These are phyloP conservation scores for Scartelaos histophorus DNA, from an alignment of 2,113 vertebrate genomes.

Conservation along the genomic window DNA sequence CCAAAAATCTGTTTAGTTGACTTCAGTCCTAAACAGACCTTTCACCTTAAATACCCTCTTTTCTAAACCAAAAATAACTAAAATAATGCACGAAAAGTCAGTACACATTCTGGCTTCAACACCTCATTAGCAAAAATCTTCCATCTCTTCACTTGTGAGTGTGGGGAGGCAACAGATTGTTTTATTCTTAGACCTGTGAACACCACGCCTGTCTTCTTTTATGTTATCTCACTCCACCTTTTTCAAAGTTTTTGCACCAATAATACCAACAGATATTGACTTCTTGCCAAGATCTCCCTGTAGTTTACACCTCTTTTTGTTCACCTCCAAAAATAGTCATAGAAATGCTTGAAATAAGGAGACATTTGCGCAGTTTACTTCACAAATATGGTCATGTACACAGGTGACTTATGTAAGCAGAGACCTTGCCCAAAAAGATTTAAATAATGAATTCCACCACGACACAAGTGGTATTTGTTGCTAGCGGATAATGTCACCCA, in stretches of 20 bases:
- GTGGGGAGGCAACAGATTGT: slow-evolving; percentile 60
- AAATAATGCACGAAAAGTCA: not conserved
- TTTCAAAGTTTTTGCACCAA: slow-evolving; percentile 55
- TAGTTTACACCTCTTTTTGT: slow-evolving; percentile 20
- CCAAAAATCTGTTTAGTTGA: no score
- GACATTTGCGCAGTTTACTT: slow-evolving; percentile 18
- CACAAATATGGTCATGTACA: slow-evolving; percentile 8
- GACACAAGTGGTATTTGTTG: slow-evolving; percentile 41
- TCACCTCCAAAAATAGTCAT: slow-evolving; percentile 18
- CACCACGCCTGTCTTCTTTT: slow-evolving; percentile 50
- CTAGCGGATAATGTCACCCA: slow-evolving; percentile 43
- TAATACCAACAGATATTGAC: slow-evolving; percentile 38
- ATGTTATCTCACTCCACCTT: slow-evolving; percentile 59
- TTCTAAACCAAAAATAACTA: not conserved
- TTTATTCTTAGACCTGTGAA: slow-evolving; percentile 77
- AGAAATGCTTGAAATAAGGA: not conserved
- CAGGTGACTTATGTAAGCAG: slow-evolving; percentile 27
- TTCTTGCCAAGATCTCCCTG: slow-evolving; percentile 28
- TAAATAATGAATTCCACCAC: slow-evolving; percentile 44
- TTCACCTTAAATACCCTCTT: slow-evolving; percentile 18
- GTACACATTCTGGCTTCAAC: slow-evolving; percentile 40
- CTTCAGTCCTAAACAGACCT: not conserved
- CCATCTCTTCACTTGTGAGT: slow-evolving; percentile 46
- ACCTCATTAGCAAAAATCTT: slow-evolving; percentile 74
- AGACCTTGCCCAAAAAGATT: slow-evolving; percentile 34